Base-by-base conservation (phyloP, 1,140 invertebrate species). In the Cardiocondyla obscurior region DNA sequence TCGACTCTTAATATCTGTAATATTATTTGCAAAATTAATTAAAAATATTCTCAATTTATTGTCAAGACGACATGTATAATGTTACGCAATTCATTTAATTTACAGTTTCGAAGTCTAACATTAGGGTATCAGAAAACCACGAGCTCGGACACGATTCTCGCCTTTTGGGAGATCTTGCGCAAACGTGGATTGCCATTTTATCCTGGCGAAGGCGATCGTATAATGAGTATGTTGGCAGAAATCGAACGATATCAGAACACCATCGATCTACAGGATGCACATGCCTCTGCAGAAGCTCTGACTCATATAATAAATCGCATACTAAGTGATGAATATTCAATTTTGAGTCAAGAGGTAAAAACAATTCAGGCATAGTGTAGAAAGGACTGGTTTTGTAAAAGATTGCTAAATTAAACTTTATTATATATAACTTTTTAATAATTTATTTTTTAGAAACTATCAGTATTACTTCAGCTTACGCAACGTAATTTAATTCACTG, bases 71-170 rank as follows among this genome's bases (percentile, higher is more conserved):
- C 12, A 25, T 33, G 28, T 33, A 2, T 5, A 57, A 22, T 14
- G 8, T 64, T 76, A 6, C 14, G 16, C 39, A 69, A 39, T 79
- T 4, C 19, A 53, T 77, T 1, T 69, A 77, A 51, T 83, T 89
- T 91, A n/a, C 87, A 96, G 94, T 96, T 96, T 87, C 94, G 92
- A 8, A 94, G 94, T 3, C 90, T 96, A 22, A 96, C 95, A 0
- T 94, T 96, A 46, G 96, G 96, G 0, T 97, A 96, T 81, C 96
- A 96, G 76, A 96, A 95, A 86, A 95, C 94, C 8, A 95, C 95
- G 42, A 94, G 94, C 2, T 93, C 94, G 2, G 93, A 93, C 33
- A 95, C 95, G 6, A 93, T 94, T 14, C 92, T 91, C 6, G 92
- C 94, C 44, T 94, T 95, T 77, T 95, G 94, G 85, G 92, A 94